Conservation (phyloP, 2,888 invertebrate genomes). For the Yponomeuta evonymella region DNA sequence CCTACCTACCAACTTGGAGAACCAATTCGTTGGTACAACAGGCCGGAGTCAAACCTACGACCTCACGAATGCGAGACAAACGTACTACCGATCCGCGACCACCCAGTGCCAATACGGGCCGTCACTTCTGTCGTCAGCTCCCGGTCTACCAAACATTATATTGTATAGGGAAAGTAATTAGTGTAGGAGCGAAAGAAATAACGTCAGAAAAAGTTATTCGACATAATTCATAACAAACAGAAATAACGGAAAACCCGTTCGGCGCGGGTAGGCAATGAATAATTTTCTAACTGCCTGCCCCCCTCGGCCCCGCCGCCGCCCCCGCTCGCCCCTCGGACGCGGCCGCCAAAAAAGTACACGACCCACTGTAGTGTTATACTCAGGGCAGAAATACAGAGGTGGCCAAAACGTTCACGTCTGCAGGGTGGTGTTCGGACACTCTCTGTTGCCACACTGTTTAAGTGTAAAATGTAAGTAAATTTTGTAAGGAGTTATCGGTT, state of each 20-base stretch:
- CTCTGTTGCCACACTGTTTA: too few relatives aligned
- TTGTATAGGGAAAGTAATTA: constrained; percentile 68
- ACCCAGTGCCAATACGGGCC: too few relatives aligned
- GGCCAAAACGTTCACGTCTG: too few relatives aligned
- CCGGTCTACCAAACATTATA: not conserved
- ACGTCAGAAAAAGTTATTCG: constrained; percentile 70
- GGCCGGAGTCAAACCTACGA: too few relatives aligned
- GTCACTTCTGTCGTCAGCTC: too few relatives aligned
- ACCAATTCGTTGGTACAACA: too few relatives aligned
- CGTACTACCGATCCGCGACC: too few relatives aligned
- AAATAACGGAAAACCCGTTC: constrained; percentile 74
- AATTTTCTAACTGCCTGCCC: constrained; percentile 65
- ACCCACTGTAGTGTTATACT: constrained; percentile 71
- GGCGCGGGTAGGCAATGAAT: constrained; percentile 75
- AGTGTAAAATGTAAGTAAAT: too few relatives aligned
- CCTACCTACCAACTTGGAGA: too few relatives aligned
- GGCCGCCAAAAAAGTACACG: constrained; percentile 71
- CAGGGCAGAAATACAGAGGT: constrained; percentile 66
- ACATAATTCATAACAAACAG: constrained; percentile 76
- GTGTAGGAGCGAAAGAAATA: constrained; percentile 65
- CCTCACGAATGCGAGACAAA: too few relatives aligned
- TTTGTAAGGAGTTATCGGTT: too few relatives aligned
- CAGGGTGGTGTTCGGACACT: too few relatives aligned
- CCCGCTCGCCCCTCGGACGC: constrained; percentile 37
- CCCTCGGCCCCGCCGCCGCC: constrained; percentile 20